phyloP scores from a whole-genome alignment of 2,888 invertebrate genomes.

The Eubasilissa splendida region DNA sequence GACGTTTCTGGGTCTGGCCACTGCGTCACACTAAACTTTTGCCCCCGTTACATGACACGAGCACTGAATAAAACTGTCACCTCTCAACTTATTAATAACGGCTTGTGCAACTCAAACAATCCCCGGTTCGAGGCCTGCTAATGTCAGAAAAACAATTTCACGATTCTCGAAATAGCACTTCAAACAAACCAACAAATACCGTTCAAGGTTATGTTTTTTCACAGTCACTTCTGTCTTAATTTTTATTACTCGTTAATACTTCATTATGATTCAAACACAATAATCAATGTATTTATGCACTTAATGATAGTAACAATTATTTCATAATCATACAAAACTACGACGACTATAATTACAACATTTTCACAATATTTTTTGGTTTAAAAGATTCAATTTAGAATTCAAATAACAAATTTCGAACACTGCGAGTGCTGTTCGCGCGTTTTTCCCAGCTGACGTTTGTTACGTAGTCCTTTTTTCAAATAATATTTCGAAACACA shows the following conservation, averaged over 20 bases:
- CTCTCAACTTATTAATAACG: not conserved
- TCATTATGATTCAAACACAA: conserved; percentile 26
- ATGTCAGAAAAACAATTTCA: not conserved
- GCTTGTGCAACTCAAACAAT: not conserved
- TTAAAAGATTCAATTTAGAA: too few species aligned
- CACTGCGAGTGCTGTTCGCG: conserved; percentile 26
- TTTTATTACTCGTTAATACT: conserved; percentile 15
- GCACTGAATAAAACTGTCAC: conserved; percentile 10
- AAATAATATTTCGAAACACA: conserved; percentile 25
- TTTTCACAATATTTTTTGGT: not conserved
- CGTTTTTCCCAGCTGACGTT: conserved; percentile 46
- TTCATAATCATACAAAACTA: not conserved
- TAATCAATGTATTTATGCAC: conserved; percentile 24
- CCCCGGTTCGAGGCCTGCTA: not conserved
- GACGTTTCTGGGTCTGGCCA: conserved; percentile 15
- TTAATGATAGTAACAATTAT: not conserved
- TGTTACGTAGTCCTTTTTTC: conserved; percentile 37
- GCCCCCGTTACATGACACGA: conserved; percentile 35
- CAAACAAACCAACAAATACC: conserved; percentile 14
- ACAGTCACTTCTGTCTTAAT: conserved; percentile 28
- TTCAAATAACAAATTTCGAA: not conserved
- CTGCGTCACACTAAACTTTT: conserved; percentile 38
- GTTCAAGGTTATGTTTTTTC: conserved; percentile 30
- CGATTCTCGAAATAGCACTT: not conserved
- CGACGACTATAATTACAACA: not conserved